Conservation (phyloP, 2,888 invertebrate genomes). For the Scaptodrosophila latifasciaeformis region DNA sequence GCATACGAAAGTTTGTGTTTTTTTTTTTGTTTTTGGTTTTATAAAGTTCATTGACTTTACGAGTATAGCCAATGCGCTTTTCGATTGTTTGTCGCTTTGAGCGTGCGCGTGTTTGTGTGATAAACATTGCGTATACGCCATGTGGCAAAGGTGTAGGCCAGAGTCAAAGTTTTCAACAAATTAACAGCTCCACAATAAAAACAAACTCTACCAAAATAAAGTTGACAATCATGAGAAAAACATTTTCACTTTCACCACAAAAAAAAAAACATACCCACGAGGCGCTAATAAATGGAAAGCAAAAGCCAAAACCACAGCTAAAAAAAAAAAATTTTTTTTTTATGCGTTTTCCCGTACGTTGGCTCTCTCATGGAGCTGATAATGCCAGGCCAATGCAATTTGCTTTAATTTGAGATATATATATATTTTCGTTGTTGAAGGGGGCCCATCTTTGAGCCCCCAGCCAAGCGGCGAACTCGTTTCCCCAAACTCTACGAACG, state of each 20-base stretch:
- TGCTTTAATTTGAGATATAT: constrained; percentile 43
- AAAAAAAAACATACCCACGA: no score
- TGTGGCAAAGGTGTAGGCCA: no score
- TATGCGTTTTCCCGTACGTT: constrained; percentile 47
- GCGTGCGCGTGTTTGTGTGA: not conserved
- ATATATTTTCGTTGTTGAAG: no score
- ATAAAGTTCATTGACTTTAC: constrained; percentile 44
- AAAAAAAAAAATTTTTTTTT: constrained; percentile 38
- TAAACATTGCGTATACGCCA: constrained; percentile 45
- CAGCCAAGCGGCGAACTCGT: constrained; percentile 46
- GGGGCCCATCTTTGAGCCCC: no score
- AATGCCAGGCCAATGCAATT: constrained; percentile 32
- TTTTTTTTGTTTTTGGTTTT: not conserved
- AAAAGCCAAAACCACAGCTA: constrained; percentile 34
- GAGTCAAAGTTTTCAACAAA: no score
- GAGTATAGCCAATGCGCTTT: constrained; percentile 33
- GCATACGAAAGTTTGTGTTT: no score
- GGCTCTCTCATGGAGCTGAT: constrained; percentile 4
- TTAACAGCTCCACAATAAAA: not conserved
- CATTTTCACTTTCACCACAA: constrained; percentile 73
- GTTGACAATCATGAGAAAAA: constrained; percentile 31
- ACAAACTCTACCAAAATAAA: constrained; percentile 19
- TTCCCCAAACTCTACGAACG: constrained; percentile 32
- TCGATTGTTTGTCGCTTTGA: no score
- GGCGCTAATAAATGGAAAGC: constrained; percentile 54